Evolutionary conservation across 2,797 vertebrate genomes (phyloP), one percentile per base, ranked within the genome.

Genomic region (Arnoldichthys spilopterus): DNA sequence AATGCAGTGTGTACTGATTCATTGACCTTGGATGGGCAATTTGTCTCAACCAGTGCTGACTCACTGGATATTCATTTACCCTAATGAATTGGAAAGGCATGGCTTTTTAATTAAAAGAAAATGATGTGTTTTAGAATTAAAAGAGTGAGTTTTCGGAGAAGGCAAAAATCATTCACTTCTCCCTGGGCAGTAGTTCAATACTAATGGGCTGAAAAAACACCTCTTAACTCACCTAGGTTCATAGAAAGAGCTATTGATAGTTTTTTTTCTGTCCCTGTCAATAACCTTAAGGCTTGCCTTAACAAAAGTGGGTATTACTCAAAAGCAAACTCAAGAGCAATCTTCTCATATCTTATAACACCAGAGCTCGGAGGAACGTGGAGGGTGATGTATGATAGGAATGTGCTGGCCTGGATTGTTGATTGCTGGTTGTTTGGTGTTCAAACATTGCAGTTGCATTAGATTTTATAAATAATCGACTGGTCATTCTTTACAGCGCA

Each of bases 61-160:
- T 71, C 43, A 22, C 30, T 26, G 40, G 26, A 22, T 61, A 40
- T 77, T 61, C 30, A 71, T 62, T 70, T 62, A 62, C 43, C n/a
- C 16, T 63, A 71, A 62, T 40, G 63, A 20, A 69, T 49, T 28
- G 26, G 22, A 49, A 69, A 51, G 18, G 18, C 66, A 30, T 9
- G 26, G 18, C 45, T 49, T 20, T 69, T 69, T 51, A 30, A 49
- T 69, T 69, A 4, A 49, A 28, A 49, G 43, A 68, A 69, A 18
- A 15, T 18, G 4, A 43, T 43, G 5, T 43, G 5, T 43, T 43
- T 43, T 43, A 67, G 24, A 69, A 69, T 20, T 20, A 20, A 69
- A 58, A 4, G 43, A 49, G 11, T 20, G 54, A 1, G 3, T 51
- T 47, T 68, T 32, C 22, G 26, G 11, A 68, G 64, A 67, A 66